Evolutionary conservation across 2,113 vertebrate species (phyloP).

Genomic region (Anser cygnoides): DNA sequence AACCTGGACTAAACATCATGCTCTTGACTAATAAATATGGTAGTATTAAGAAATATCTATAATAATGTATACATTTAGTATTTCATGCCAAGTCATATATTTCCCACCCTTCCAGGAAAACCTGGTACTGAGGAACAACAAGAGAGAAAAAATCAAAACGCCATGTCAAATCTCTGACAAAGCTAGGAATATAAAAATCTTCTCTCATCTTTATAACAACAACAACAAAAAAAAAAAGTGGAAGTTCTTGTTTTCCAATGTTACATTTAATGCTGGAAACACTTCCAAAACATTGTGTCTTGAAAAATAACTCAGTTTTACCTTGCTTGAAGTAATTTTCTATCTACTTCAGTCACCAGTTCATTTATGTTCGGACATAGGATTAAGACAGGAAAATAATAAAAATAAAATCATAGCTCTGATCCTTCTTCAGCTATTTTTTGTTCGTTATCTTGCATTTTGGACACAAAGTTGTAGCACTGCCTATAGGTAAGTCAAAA

Average conservation of each 20-base stretch:
- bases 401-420: neutral
- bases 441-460: neutral
- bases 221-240: neutral
- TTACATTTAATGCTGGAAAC: neutral
- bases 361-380: neutral
- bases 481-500: neutral
- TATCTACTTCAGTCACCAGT: neutral
- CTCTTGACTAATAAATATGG: neutral
- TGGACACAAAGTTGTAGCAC: neutral
- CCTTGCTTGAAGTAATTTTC: neutral
- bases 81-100: neutral
- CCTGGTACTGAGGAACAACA: neutral
- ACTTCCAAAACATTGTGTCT: neutral
- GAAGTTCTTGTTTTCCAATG: neutral
- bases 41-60: neutral
- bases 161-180: neutral
- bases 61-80: neutral
- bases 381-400: neutral
- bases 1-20: neutral
- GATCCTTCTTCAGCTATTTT: neutral
- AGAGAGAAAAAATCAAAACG: neutral
- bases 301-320: neutral
- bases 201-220: neutral
- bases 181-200: neutral
- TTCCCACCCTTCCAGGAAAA: neutral